A percentile compares a stretch with the other conserved stretches of the same genome.
Evolutionary conservation across 2,797 vertebrate genomes (phyloP).

Genomic region (Hapalemur alaotrensis): DNA sequence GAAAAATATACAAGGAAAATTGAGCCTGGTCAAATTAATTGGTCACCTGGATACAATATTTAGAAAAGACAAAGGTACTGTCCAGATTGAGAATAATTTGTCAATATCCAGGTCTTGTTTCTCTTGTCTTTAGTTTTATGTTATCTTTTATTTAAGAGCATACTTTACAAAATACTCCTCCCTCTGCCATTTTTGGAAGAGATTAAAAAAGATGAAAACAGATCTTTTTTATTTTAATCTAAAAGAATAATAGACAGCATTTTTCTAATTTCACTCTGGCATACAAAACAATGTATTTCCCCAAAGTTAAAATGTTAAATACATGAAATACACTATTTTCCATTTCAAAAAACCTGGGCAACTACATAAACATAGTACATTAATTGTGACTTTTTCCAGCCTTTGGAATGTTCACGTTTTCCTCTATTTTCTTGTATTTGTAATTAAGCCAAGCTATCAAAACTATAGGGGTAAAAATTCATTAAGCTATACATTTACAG

Average conservation of each 20-base stretch:
- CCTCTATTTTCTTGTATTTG: not conserved
- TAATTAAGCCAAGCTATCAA: not conserved
- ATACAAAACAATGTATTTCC: not conserved
- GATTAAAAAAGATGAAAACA: not conserved
- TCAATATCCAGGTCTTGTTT: not conserved
- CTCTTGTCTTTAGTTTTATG: not conserved
- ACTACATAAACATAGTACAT: not conserved
- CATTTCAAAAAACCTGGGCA: not conserved
- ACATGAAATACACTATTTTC: not conserved
- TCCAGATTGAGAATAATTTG: not conserved
- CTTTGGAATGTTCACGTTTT: not conserved
- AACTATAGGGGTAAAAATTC: not conserved
- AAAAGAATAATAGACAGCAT: not conserved
- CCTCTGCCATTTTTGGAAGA: not conserved
- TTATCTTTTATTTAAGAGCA: not conserved
- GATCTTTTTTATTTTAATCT: not conserved
- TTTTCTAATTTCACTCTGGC: not conserved
- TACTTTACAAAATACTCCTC: not conserved
- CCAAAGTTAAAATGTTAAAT: conserved; percentile 25
- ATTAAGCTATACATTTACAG: not conserved
- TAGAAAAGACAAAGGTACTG: not conserved
- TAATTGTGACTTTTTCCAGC: not conserved
- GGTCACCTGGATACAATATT: not conserved
- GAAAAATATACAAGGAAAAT: not conserved
- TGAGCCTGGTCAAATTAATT: not conserved